Evolutionary conservation across 2,797 vertebrate species (phyloP), one percentile per base, ranked within the genome.

Genomic region (Sternarchorhynchus goeldii): DNA sequence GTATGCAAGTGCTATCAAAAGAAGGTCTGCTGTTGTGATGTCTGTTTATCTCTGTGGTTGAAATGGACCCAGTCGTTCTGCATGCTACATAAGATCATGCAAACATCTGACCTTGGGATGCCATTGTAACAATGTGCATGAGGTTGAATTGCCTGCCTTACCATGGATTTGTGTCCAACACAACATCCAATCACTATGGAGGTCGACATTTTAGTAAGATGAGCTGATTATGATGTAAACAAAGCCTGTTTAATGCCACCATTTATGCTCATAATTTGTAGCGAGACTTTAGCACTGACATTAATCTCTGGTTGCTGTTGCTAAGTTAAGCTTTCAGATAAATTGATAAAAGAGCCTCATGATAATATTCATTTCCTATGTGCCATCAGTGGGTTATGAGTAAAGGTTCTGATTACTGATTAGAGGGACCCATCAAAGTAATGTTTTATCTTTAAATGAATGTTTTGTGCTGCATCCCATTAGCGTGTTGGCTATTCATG

Each of bases 341-440:
- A 73, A 79, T 74, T 31, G 50, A 74, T 70, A 57, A 77, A 62
- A 6, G 18, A 14, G 29, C 34, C 60, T 71, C 20, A 29, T 64
- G 25, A 57, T 65, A 20, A 69, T 55, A 73, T 53, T 77, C 41
- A 21, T 72, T 60, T 71, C 21, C 68, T 5, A 32, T 41, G n/a
- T 34, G n/a, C 10, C 20, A 4, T 60, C 63, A 41, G 20, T 41
- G 55, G 6, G 5, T 59, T 62, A 69, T 34, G 45, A 32, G 31
- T 75, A 20, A 75, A 58, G 12, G 32, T 21, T 63, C 59, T 80
- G 50, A 75, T 76, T 62, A 80, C 25, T 80, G 34, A 75, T 70
- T 64, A 67, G 34, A 65, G 20, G 12, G 34, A n/a, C 55, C 18
- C 57, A 80, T 80, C 66, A n/a, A 17, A 45, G 58, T 17, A 31